phyloP scores from a whole-genome alignment of 2,113 vertebrate genomes.

The Nesospiza acunhae region DNA sequence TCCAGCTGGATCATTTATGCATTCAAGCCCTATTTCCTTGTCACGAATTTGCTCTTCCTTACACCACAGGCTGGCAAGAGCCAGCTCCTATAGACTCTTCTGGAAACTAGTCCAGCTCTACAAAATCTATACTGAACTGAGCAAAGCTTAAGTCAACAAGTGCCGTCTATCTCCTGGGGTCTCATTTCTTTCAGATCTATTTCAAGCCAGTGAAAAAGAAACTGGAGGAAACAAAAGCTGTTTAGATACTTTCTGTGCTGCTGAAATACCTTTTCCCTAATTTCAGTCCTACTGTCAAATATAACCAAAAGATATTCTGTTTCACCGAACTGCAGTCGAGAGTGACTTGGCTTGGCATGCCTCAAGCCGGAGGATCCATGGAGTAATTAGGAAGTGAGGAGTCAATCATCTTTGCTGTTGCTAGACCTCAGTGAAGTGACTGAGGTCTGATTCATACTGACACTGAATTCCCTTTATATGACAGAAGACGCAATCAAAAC shows the following conservation, averaged over 20 bases:
- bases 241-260: not conserved
- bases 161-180: not conserved
- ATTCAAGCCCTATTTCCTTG: not conserved
- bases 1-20: not conserved
- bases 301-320: not conserved
- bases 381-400: not conserved
- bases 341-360: not conserved
- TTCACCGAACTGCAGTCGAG: not conserved
- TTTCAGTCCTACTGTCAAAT: not conserved
- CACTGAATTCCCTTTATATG: not conserved
- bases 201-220: conserved; percentile 3
- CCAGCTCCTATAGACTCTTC: not conserved
- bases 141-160: not conserved
- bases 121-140: not conserved
- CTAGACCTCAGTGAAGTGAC: not conserved
- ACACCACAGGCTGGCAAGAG: not conserved
- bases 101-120: not conserved
- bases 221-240: not conserved
- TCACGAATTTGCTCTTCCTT: not conserved
- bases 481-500: conserved; percentile 21
- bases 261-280: not conserved
- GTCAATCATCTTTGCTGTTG: not conserved
- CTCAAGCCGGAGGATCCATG: not conserved
- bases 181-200: not conserved
- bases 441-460: conserved; percentile 29